Evolutionary conservation across 2,888 invertebrate genomes (phyloP), one percentile per base, ranked within the genome.

Genomic region (Megastigmus dorsalis): DNA sequence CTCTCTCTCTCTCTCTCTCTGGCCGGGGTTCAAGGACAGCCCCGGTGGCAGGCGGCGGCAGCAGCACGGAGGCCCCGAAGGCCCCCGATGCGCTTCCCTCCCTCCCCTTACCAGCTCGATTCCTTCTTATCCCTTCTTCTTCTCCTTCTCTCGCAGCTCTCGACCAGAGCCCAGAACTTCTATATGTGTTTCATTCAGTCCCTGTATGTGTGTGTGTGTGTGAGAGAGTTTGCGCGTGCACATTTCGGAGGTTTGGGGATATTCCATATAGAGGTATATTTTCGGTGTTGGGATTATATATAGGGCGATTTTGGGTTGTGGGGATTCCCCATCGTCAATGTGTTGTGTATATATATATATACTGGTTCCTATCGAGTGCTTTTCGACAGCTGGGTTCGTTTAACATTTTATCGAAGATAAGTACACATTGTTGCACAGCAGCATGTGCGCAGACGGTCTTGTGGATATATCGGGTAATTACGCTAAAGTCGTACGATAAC

Each of bases 1-100:
- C 6, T 38, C 38, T 62, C 52, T 43, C 63, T 59, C 55, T 9
- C 45, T 38, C 6, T 55, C 23, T 80, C 80, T 78, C 72, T 78
- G 77, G 75, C 79, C 80, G 80, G 80, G 85, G 84, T 85, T 85
- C 85, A 85, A 85, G 85, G 85, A 83, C 85, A 85, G 76, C 36
- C 38, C 62, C 20, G 59, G 20, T 26, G 48, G 80, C 85, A 84
- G 77, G 33, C 36, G 30, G 63, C 30, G 18, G 26, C 48, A 26
- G 43, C 54, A 43, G 50, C 54, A 30, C 38, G 48, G 18, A 45
- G 38, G 20, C 52, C 60, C 55, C 74, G 66, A 66, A 65, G 65
- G 66, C 72, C 68, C 67, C 71, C 66, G 60, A 52, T 43, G 48
- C 57, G 36, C 60, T 48, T 13, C 63, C 20, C 41, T 38, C 20